Conservation (phyloP, 2,113 vertebrate genomes). For the Chlorodrepanis virens region DNA sequence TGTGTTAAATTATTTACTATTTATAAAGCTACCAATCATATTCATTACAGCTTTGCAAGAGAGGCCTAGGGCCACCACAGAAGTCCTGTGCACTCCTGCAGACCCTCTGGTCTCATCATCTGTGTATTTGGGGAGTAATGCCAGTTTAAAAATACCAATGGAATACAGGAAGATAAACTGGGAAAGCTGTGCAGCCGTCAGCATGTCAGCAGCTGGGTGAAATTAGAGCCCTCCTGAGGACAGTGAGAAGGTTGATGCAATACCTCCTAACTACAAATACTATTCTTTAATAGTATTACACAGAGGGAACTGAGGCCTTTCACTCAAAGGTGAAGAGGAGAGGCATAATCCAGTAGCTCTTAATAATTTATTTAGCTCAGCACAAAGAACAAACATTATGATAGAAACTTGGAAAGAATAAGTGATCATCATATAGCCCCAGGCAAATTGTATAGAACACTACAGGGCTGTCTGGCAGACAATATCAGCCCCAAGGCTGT, state of each 20-base stretch:
- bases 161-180: neutral
- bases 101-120: neutral
- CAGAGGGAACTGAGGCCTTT: neutral
- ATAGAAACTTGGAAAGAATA: neutral
- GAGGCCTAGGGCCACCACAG: rapidly evolving
- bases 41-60: neutral
- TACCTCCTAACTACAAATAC: neutral
- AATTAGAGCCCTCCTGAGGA: neutral
- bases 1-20: neutral
- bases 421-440: neutral
- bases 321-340: neutral
- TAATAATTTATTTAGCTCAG: conserved; percentile 6
- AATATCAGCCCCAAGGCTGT: neutral
- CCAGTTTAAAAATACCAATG: neutral
- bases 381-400: neutral
- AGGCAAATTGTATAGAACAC: neutral
- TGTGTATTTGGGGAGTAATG: neutral
- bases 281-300: neutral
- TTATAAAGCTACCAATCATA: neutral
- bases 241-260: neutral
- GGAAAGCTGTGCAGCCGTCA: neutral
- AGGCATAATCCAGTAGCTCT: neutral
- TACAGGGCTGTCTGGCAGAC: neutral
- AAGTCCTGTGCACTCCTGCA: neutral
- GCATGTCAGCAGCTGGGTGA: neutral